Evolutionary conservation across 2,888 invertebrate genomes (phyloP), one percentile per base, ranked within the genome.

Genomic region (Junonia oenone): DNA sequence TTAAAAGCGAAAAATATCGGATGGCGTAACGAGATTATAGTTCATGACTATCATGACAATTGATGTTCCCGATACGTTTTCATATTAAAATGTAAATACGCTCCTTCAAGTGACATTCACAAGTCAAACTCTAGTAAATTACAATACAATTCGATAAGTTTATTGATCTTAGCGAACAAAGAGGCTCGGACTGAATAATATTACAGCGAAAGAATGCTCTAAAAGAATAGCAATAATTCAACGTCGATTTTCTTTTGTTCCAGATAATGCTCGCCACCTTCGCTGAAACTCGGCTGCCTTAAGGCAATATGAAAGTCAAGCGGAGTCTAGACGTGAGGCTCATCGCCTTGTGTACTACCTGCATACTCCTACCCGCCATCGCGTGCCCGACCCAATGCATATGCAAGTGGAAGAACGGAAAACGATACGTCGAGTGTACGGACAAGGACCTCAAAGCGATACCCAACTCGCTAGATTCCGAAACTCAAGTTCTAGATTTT

Each of bases 331-430:
- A 88, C 68, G 75, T 81, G 69, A 80, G 88, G 82, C 84, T 89
- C 54, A 69, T 90, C 54, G 89, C 84, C 73, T 74, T 90, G 61
- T 89, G 83, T 76, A 88, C 86, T 51, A 87, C 87, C 56, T 89
- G 83, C 66, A 68, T 89, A 51, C 75, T 89, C 31, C 78, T 89
- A 19, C 86, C 85, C 1, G 85, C 82, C 37, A 76, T 85, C 63
- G 91, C 92, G 49, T 97, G 97, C 76, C 97, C 97, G 22, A 87
- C 92, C 31, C 92, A 93, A 64, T 98, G 97, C 81, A 91, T 93
- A 55, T 98, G 98, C 91, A 97, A 96, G 79, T 97, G 97, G 97
- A 97, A 97, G 81, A 95, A 95, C 74, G 97, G 97, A 46, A 98
- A 98, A 75, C 95, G 97, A 76, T 95, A 96, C 65, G 97, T 96